Evolutionary conservation across 1,140 invertebrate genomes (phyloP).

Genomic region (Coenobita brevimanus): DNA sequence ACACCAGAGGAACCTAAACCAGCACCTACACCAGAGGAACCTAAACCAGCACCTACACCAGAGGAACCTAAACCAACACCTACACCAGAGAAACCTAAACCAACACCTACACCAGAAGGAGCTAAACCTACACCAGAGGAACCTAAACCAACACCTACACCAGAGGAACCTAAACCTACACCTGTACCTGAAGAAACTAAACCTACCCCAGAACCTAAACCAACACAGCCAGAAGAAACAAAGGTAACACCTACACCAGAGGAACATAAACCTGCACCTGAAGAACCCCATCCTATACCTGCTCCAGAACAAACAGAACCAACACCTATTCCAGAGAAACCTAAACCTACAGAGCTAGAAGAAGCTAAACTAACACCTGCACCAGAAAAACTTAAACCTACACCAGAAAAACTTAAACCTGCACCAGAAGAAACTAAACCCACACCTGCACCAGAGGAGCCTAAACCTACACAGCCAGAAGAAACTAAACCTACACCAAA

Average conservation of each 20-base stretch:
- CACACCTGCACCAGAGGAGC: no score
- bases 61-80: conserved; percentile 10
- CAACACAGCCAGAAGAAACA: conserved; percentile 36
- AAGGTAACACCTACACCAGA: background rate
- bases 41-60: conserved; percentile 27
- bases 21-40: conserved; percentile 34
- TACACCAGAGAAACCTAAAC: background rate
- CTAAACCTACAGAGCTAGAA: background rate
- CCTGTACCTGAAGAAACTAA: conserved; percentile 33
- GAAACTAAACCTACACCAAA: conserved; percentile 16
- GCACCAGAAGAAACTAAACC: conserved; percentile 31
- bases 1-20: background rate
- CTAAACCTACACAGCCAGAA: no score
- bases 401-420: background rate
- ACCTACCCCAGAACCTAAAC: conserved; percentile 37
- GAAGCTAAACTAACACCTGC: no score
- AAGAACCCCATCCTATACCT: conserved; percentile 43
- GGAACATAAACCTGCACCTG: conserved; percentile 31
- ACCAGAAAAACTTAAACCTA: background rate
- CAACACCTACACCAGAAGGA: conserved; percentile 8
- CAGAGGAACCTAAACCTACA: conserved; percentile 48
- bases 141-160: conserved; percentile 27
- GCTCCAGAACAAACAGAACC: conserved; percentile 37
- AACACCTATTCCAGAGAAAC: background rate
- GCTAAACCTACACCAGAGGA: conserved; percentile 5